A percentile compares a stretch with the other conserved stretches of the same genome.
These are phyloP conservation scores for Lophochroa leadbeateri DNA, from an alignment of 2,113 vertebrate genomes.

Conservation along the genomic window DNA sequence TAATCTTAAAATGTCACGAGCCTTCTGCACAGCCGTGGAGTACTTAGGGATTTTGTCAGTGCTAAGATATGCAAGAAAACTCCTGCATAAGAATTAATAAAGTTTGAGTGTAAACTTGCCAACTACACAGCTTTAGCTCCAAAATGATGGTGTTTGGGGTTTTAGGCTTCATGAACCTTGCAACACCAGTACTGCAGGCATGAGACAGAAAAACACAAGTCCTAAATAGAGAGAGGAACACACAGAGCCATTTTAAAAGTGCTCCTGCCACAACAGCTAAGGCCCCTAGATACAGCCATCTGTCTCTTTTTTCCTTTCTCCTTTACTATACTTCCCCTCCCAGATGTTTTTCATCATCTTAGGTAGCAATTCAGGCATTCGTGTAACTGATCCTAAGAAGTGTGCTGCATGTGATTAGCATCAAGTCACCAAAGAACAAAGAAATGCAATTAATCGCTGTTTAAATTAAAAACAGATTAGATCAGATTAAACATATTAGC, in stretches of 20 bases:
- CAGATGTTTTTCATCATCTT: constrained; percentile 59
- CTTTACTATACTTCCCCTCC: not conserved
- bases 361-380: constrained; percentile 51
- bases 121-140: not conserved
- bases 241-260: not conserved
- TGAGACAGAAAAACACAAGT: not conserved
- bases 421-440: constrained; percentile 63
- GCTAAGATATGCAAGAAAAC: not conserved
- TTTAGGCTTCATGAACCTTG: not conserved
- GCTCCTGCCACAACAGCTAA: not conserved
- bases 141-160: not conserved
- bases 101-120: not conserved
- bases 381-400: constrained; percentile 29
- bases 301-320: not conserved
- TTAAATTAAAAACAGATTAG: constrained; percentile 58
- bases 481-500: constrained; percentile 43
- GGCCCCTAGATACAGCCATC: not conserved
- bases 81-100: not conserved
- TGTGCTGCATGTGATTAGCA: constrained; percentile 55
- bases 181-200: not conserved
- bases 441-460: constrained; percentile 54
- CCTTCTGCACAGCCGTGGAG: not conserved
- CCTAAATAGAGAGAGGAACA: not conserved
- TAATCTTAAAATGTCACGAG: not conserved
- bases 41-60: not conserved